Percentiles rank a stretch among this genome's conserved stretches.
Conservation (phyloP, 2,888 invertebrate species). For the Chesias legatella region DNA sequence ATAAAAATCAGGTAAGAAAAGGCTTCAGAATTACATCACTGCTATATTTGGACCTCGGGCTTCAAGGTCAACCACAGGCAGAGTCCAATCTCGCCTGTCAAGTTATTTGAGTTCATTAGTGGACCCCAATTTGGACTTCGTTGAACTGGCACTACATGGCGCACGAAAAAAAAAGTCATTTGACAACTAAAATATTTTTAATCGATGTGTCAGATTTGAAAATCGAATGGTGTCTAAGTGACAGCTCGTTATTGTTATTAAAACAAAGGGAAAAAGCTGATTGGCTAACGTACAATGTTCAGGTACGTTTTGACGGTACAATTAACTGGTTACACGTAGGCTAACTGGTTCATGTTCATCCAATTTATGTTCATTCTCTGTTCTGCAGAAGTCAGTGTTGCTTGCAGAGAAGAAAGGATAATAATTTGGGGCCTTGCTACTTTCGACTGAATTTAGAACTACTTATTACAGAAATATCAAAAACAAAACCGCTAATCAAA, state of each 20-base stretch:
- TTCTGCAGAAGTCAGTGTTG: no score
- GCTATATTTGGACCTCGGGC: constrained; percentile 30
- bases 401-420: no score
- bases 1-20: constrained; percentile 16
- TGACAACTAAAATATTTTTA: constrained; percentile 24
- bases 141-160: constrained; percentile 13
- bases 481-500: no score
- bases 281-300: constrained; percentile 3
- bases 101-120: constrained; percentile 39
- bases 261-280: constrained; percentile 21
- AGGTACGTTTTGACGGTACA: constrained; percentile 14
- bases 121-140: constrained; percentile 25
- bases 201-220: constrained; percentile 31
- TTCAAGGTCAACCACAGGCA: constrained; percentile 32
- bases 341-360: neutral
- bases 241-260: constrained; percentile 25
- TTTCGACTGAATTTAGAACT: no score
- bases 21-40: constrained; percentile 23
- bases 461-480: no score
- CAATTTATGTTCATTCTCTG: no score
- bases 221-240: constrained; percentile 25
- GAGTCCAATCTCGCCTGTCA: constrained; percentile 23
- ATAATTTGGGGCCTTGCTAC: no score
- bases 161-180: constrained; percentile 14
- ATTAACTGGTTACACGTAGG: constrained; percentile 9